Evolutionary conservation across 2,797 vertebrate species (phyloP).

Genomic region (Chelon labrosus): DNA sequence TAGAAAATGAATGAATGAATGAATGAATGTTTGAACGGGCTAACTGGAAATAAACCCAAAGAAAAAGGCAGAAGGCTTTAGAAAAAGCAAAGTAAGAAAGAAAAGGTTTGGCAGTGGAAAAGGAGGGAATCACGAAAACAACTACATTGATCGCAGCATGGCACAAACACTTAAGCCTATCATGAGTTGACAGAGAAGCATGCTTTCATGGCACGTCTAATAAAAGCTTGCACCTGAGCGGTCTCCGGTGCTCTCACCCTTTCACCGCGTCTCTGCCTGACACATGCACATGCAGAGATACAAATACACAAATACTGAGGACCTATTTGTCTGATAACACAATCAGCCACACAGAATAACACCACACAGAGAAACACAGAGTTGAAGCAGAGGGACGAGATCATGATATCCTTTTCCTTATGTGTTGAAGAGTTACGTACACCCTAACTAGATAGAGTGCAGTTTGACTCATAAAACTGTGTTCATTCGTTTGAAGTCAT

Average conservation of each 20-base stretch:
- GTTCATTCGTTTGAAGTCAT: too few relatives aligned
- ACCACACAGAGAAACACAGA: slow-evolving; percentile 26
- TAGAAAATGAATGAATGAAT: too few relatives aligned
- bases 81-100: slow-evolving; percentile 6
- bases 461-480: too few relatives aligned
- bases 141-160: slow-evolving; percentile 42
- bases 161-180: slow-evolving; percentile 65
- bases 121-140: slow-evolving; percentile 25
- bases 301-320: slow-evolving; percentile 15
- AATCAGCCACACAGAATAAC: slow-evolving; percentile 47
- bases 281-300: background rate
- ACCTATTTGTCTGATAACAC: slow-evolving; percentile 52
- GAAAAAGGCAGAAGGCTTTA: background rate
- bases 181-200: slow-evolving; percentile 46
- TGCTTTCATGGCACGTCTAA: slow-evolving; percentile 30
- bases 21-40: background rate
- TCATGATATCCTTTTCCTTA: slow-evolving; percentile 25
- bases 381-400: slow-evolving; percentile 25
- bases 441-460: background rate
- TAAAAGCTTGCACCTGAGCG: slow-evolving; percentile 34
- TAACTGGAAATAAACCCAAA: background rate
- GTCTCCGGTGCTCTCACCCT: slow-evolving; percentile 7
- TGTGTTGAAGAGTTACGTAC: slow-evolving; percentile 19
- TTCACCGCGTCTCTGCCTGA: background rate
- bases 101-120: slow-evolving; percentile 22